Base-by-base conservation (phyloP, 2,797 vertebrate species). In the Molossus alvarezi region DNA sequence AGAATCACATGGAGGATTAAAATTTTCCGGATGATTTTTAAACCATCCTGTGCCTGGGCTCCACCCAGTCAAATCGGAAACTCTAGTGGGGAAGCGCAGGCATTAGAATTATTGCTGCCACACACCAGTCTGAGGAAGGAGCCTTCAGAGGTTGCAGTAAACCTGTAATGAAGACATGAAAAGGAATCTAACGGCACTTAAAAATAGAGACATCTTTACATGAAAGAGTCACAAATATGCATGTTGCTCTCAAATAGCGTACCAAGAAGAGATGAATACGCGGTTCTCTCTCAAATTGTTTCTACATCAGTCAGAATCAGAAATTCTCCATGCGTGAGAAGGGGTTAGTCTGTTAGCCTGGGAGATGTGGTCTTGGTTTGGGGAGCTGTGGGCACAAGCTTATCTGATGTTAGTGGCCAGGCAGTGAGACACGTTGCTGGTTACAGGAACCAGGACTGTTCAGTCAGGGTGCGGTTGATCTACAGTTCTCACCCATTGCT, bases 11-110 rank as follows among this genome's bases (percentile, higher is more conserved):
- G 57, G 77, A 67, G 10, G 17, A 80, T 62, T 64, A 71, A 51
- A 76, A 55, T 79, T 53, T 55, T 87, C 55, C 25, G 58, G 25
- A 81, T 29, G 21, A 29, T 85, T 95, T 89, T 67, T 58, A 91
- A 91, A 14, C 17, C 25, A 17, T 64, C 91, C 21, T 72, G 64
- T 41, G n/a, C 57, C 14, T 45, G 20, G 73, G 33, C 9, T 64
- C 58, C 4, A 62, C 29, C 33, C 73, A 65, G 45, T n/a, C 51
- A 79, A 87, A 80, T 83, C 58, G 29, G 45, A 84, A 88, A 65
- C 6, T 67, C 45, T 71, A 17, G 29, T 57, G 17, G 37, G 53
- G 21, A 84, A 21, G 5, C 7, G 1, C 0, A 14, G 60, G 15
- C 25, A 55, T 80, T 13, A 58, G 41, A 82, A 60, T 64, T 55